These are phyloP conservation scores for Pavo muticus DNA, from an alignment of 2,113 vertebrate genomes.

Conservation along the genomic window DNA sequence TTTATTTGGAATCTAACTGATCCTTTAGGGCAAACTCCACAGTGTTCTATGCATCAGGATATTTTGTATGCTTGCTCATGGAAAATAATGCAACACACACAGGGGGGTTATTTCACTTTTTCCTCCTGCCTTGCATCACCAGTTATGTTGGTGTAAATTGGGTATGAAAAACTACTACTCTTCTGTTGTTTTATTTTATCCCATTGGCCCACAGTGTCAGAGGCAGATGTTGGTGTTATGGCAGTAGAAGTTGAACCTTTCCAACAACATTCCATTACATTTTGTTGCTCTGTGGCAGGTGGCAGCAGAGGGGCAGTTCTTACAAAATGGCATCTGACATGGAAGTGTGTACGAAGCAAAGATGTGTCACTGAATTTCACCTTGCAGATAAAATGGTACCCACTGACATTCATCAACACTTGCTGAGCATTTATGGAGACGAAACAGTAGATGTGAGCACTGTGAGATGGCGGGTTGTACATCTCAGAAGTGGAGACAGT, in stretches of 20 bases:
- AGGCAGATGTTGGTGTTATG: background rate
- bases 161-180: background rate
- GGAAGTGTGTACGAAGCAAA: background rate
- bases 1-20: constrained; percentile 6
- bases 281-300: background rate
- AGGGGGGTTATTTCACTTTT: background rate
- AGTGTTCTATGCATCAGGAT: background rate
- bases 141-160: background rate
- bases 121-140: background rate
- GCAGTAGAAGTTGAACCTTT: background rate
- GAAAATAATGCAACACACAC: background rate
- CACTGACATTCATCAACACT: too few relatives aligned
- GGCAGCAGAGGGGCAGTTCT: background rate
- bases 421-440: too few relatives aligned
- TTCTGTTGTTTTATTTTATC: background rate
- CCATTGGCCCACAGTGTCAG: background rate
- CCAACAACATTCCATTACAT: background rate
- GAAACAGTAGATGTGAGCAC: background rate
- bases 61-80: background rate
- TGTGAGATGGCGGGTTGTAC: background rate
- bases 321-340: background rate
- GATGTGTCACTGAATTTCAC: too few relatives aligned
- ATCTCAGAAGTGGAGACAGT: background rate
- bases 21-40: background rate
- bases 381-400: too few relatives aligned